A percentile compares a stretch with the other conserved stretches of the same genome.
These are phyloP conservation scores for Drosophila borealis DNA, from an alignment of 2,888 invertebrate species.

Conservation along the genomic window DNA sequence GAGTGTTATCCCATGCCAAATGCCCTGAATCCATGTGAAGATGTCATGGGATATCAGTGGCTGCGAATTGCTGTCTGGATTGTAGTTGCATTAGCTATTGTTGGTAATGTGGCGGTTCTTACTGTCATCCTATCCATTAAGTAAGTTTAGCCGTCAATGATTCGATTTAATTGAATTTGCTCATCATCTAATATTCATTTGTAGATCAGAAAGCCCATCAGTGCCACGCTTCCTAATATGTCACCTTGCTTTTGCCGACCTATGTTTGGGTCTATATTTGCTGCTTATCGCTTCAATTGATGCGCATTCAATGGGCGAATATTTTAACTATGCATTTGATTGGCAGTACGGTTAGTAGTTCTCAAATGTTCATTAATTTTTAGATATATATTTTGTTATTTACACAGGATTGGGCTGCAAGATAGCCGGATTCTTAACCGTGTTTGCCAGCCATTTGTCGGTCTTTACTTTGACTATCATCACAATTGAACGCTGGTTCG, in stretches of 20 bases:
- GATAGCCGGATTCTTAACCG: slow-evolving; percentile 94
- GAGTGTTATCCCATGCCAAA: slow-evolving; percentile 91
- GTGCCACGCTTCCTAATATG: slow-evolving; percentile 91
- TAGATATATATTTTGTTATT: not conserved
- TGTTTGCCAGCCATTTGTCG: slow-evolving; percentile 94
- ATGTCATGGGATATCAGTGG: slow-evolving; percentile 94
- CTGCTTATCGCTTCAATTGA: slow-evolving; percentile 94
- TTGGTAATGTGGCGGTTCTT: slow-evolving; percentile 93
- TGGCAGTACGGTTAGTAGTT: slow-evolving; percentile 91
- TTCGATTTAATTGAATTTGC: no score
- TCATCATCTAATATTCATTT: not conserved
- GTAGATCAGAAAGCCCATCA: slow-evolving; percentile 86
- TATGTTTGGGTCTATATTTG: slow-evolving; percentile 94
- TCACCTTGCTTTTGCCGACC: slow-evolving; percentile 94
- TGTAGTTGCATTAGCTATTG: slow-evolving; percentile 92
- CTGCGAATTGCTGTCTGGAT: slow-evolving; percentile 94
- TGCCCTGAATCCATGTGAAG: slow-evolving; percentile 94
- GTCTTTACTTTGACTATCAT: slow-evolving; percentile 94
- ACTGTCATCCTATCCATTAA: slow-evolving; percentile 89
- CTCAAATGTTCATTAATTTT: no score
- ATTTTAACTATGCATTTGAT: slow-evolving; percentile 95
- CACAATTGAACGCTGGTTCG: slow-evolving; percentile 93
- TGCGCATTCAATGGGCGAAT: slow-evolving; percentile 92
- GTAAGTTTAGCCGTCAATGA: slow-evolving; percentile 54
- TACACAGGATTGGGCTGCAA: slow-evolving; percentile 90